Conservation (phyloP, 2,113 vertebrate species). For the Cavia aperea region DNA sequence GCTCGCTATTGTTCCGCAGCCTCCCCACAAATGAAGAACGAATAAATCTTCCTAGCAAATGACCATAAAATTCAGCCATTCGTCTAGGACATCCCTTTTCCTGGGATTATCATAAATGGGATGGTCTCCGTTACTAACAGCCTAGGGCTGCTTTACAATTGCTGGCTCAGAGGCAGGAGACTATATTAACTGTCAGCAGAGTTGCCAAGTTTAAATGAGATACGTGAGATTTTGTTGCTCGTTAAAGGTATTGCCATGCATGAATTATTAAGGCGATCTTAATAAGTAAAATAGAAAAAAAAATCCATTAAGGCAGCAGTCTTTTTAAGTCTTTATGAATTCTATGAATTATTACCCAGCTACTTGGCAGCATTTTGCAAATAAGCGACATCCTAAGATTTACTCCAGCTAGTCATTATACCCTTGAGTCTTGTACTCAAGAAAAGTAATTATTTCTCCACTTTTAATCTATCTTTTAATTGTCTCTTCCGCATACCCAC, state of each 20-base stretch:
- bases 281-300: conserved; percentile 68
- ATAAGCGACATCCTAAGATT: conserved; percentile 60
- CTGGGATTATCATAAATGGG: conserved; percentile 53
- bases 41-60: conserved; percentile 50
- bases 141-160: conserved; percentile 53
- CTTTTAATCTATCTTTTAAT: conserved; percentile 58
- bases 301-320: conserved; percentile 57
- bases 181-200: conserved; percentile 57
- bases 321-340: conserved; percentile 67
- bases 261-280: conserved; percentile 71
- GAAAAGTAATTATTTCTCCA: conserved; percentile 62
- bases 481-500: conserved; percentile 48
- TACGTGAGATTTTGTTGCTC: conserved; percentile 65
- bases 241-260: conserved; percentile 64
- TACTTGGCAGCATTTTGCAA: conserved; percentile 57
- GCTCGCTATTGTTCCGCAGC: conserved; percentile 4
- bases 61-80: conserved; percentile 40
- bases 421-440: conserved; percentile 45
- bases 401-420: conserved; percentile 54
- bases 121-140: conserved; percentile 53
- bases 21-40: conserved; percentile 34
- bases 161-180: conserved; percentile 48
- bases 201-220: conserved; percentile 60
- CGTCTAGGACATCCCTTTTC: conserved; percentile 42
- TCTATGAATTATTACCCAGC: conserved; percentile 64